Evolutionary conservation across 2,113 vertebrate species (phyloP), one percentile per base, ranked within the genome.

Genomic region (Lophotis ruficrista): DNA sequence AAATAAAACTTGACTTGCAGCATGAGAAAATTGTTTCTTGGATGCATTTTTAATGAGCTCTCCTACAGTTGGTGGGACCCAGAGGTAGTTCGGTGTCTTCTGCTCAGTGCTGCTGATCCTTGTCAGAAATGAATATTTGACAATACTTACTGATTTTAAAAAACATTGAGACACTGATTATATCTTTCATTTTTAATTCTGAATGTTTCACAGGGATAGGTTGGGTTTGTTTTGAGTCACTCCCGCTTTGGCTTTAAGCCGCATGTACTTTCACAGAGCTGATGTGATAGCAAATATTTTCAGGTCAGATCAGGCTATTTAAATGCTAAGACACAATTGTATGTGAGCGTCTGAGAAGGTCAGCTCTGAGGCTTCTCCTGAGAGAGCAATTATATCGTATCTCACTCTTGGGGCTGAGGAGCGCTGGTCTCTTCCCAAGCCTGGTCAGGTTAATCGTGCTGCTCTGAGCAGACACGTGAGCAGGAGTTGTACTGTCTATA

Each of bases 1-100:
- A 81, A 93, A 93, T 93, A 89, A 92, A 94, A 64, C 60, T 87
- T 90, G 93, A 93, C 60, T 89, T 93, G 57, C 30, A 64, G 64
- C 51, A 75, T 90, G 86, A 94, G 80, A 89, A 58, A 73, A 73
- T 70, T 77, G 71, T 81, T 97, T 88, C 56, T 92, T 87, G 72
- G 31, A 53, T 93, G 60, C 47, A 75, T 94, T 86, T 96, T 93
- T 94, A 90, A 89, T 75, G 79, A 90, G 43, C 21, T 66, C 23
- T 86, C 51, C 27, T 61, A 8, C 24, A 27, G 56, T 4, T 50
- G 43, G 27, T 81, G 38, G 56, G 64, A 78, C 60, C 19, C 72
- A 73, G 68, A 62, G 50, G 54, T 80, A 73, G 33, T 53, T 94
- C 37, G 30, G 8, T 24, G 11, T 90, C 72, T 60, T 90, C 79